A percentile compares a stretch with the other conserved stretches of the same genome.
Conservation (phyloP, 2,797 vertebrate genomes). For the Peromyscus attwateri region DNA sequence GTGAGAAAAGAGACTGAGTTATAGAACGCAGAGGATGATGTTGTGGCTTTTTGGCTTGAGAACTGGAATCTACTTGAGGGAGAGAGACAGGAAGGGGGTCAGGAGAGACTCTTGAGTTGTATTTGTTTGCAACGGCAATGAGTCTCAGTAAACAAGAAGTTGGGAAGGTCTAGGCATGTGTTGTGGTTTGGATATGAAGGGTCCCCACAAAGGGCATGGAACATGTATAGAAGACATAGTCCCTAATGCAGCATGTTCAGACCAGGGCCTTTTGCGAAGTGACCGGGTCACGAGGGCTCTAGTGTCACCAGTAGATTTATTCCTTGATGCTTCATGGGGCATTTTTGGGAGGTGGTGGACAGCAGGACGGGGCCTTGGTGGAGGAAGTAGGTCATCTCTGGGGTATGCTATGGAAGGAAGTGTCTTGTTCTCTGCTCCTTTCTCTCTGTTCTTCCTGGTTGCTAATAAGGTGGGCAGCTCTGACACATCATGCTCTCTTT, state of each 20-base stretch:
- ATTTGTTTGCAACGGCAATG: not conserved
- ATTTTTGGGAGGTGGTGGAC: not conserved
- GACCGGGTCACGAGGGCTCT: not conserved
- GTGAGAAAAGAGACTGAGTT: not conserved
- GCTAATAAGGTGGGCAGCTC: not conserved
- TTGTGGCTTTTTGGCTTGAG: not conserved
- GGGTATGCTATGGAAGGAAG: not conserved
- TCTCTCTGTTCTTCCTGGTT: not conserved
- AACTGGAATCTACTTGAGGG: not conserved
- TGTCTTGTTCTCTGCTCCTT: not conserved
- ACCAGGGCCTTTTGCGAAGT: not conserved
- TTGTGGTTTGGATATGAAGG: not conserved
- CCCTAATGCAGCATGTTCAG: not conserved
- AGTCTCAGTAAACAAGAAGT: not conserved
- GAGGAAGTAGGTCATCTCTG: too few relatives aligned
- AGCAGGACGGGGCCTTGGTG: not conserved
- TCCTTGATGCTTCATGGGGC: too few relatives aligned
- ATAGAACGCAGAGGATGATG: not conserved
- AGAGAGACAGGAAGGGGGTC: not conserved
- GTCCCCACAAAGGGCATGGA: not conserved
- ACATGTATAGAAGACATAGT: not conserved
- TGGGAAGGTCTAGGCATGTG: not conserved
- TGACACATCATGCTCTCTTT: not conserved
- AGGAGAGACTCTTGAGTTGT: not conserved
- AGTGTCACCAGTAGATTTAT: not conserved